These are phyloP conservation scores for Lucilia cuprina DNA, from an alignment of 1,140 invertebrate species.

Conservation along the genomic window DNA sequence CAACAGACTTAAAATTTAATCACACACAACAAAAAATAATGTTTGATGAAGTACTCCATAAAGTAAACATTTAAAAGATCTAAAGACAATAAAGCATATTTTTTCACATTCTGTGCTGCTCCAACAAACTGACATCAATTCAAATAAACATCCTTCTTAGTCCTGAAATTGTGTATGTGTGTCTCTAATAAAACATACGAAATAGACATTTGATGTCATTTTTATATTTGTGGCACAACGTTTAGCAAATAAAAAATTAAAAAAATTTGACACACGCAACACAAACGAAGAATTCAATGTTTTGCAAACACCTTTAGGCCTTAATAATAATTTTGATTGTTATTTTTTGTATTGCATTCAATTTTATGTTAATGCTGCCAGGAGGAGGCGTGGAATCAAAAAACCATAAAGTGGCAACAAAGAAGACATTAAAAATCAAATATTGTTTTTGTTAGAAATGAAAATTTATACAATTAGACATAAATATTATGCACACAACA, in stretches of 20 bases:
- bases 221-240: constrained; percentile 7
- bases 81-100: background rate
- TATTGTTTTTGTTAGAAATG: background rate
- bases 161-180: background rate
- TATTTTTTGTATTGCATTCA: background rate
- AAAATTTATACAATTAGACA: constrained; percentile 8
- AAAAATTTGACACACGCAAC: constrained; percentile 7
- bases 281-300: too few species aligned
- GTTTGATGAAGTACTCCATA: background rate
- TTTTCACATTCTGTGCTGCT: too few species aligned
- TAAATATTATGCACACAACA: background rate
- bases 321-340: constrained; percentile 5
- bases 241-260: background rate
- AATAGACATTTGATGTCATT: constrained; percentile 14
- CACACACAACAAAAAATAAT: background rate
- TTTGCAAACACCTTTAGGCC: background rate
- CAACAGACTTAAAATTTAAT: background rate
- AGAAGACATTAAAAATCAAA: background rate
- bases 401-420: background rate
- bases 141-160: too few species aligned
- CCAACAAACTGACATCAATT: background rate
- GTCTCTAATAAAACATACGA: background rate
- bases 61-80: background rate
- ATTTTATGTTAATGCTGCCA: background rate
- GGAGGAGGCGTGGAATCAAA: background rate